Evolutionary conservation across 2,888 invertebrate species (phyloP), one percentile per base, ranked within the genome.

Genomic region (Galerucella nymphaeae): DNA sequence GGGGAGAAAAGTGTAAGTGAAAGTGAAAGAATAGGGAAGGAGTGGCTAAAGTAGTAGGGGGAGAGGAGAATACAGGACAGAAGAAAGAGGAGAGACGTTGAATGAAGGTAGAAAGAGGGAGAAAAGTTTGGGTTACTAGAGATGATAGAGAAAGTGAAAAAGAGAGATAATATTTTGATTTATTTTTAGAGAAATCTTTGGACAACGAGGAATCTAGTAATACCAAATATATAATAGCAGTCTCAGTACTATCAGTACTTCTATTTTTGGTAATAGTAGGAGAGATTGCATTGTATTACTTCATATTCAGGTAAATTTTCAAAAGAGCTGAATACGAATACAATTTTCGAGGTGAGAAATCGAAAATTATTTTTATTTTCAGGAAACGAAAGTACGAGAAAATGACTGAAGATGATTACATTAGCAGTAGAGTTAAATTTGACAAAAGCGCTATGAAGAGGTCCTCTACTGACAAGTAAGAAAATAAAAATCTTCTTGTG

Each of bases 191-290:
- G 6, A 48, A 48, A 48, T 5, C 69, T 23, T 57, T 72, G 13
- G 63, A 42, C n/a, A 53, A 62, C 16, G 41, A 79, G 50, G 76
- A 73, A 38, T 38, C 70, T 3, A 65, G 45, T 53, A 20, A 53
- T 2, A 68, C 68, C 1, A 84, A 83, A 41, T 81, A 82, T 58
- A 81, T 85, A 20, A 82, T 81, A 16, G 83, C 82, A n/a, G 81
- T 86, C 13, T 78, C 82, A 2, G 79, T 85, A 57, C 74, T 86
- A 48, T 80, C 81, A n/a, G 79, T 81, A 11, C 64, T 84, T 23
- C 72, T 86, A 42, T 77, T 81, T 13, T 68, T 80, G 5, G 64
- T 81, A 14, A 76, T 85, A n/a, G 74, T 79, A 50, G 85, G 79
- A 72, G 79, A 78, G n/a, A 71, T 78, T 42, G 79, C 77, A n/a